Evolutionary conservation across 2,797 vertebrate species (phyloP).

Genomic region (Otolemur crassicaudatus): DNA sequence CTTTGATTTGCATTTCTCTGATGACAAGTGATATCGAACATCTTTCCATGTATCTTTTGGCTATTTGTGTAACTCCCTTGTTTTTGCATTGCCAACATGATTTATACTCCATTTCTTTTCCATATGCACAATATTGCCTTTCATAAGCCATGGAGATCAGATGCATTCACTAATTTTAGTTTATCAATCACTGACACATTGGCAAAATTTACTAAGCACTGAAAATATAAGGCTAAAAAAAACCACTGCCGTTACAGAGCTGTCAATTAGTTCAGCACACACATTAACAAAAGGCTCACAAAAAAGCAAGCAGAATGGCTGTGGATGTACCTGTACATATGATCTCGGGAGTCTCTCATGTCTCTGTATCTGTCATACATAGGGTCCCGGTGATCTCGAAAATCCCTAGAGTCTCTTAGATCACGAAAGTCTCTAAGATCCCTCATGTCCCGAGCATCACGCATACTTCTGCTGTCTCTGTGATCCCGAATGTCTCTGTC

Average conservation of each 20-base stretch:
- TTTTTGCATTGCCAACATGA: background rate
- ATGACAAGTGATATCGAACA: background rate
- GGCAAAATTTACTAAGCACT: background rate
- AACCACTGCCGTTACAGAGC: background rate
- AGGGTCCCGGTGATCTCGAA: slow-evolving; percentile 87
- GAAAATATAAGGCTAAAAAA: background rate
- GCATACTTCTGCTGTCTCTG: slow-evolving; percentile 80
- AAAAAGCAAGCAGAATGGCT: background rate
- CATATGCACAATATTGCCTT: slow-evolving; percentile 15
- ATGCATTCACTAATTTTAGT: slow-evolving; percentile 23
- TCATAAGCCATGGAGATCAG: background rate
- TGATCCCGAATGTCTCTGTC: slow-evolving; percentile 83
- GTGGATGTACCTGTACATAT: slow-evolving; percentile 88
- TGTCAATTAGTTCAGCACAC: background rate
- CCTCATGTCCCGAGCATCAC: slow-evolving; percentile 83
- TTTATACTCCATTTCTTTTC: slow-evolving; percentile 16
- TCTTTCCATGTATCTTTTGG: background rate
- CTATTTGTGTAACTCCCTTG: background rate
- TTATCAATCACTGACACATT: background rate
- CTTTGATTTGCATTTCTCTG: background rate
- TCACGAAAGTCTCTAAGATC: slow-evolving; percentile 87
- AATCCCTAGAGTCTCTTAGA: slow-evolving; percentile 86
- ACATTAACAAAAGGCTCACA: background rate
- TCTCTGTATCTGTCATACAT: slow-evolving; percentile 86
- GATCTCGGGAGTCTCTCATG: slow-evolving; percentile 85